Evolutionary conservation across 2,888 invertebrate genomes (phyloP).

Genomic region (Aphelenchoides bicaudatus): DNA sequence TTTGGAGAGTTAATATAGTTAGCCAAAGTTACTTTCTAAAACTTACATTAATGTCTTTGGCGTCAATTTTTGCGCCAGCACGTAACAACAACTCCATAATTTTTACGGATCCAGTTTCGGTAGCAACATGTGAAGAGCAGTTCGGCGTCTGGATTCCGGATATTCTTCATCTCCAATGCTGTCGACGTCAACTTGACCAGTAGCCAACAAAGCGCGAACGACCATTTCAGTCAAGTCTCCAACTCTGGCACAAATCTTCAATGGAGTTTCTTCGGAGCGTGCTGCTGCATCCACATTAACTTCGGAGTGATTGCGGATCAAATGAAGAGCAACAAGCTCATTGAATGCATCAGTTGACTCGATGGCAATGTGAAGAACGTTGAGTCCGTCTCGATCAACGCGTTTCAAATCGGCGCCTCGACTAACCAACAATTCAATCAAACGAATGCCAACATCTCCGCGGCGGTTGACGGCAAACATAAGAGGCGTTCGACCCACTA

Average conservation of each 20-base stretch:
- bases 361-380: background rate
- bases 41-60: too few relatives aligned
- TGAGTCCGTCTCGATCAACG: slow-evolving; percentile 4
- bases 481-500: slow-evolving; percentile 8
- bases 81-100: too few relatives aligned
- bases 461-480: background rate
- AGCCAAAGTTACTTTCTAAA: too few relatives aligned
- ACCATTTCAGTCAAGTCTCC: background rate
- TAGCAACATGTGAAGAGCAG: too few relatives aligned
- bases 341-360: too few relatives aligned
- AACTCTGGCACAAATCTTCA: slow-evolving; percentile 2
- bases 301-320: background rate
- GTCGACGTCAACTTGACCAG: background rate
- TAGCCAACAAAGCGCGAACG: background rate
- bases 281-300: background rate
- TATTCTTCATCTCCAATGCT: background rate
- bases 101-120: too few relatives aligned
- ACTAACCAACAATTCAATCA: background rate
- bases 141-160: slow-evolving; percentile 1
- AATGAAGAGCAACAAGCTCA: background rate
- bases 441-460: background rate
- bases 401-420: background rate
- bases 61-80: too few relatives aligned
- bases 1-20: background rate
- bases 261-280: background rate